These are phyloP conservation scores for Scarus forsteni DNA, from an alignment of 2,797 vertebrate species.

Conservation along the genomic window DNA sequence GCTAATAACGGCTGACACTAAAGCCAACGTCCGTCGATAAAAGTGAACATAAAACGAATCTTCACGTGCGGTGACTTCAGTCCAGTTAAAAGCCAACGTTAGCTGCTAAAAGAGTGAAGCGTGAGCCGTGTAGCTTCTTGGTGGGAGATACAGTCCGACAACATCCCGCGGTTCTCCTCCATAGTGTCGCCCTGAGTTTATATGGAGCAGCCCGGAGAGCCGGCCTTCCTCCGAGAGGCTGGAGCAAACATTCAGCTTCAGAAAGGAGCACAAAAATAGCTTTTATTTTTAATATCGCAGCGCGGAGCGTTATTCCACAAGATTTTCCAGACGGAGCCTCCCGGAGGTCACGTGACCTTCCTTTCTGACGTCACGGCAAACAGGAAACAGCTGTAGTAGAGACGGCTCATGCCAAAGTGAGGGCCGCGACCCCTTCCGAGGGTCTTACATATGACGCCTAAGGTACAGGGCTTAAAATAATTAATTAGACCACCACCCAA, in stretches of 20 bases:
- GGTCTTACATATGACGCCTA: neutral
- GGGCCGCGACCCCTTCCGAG: neutral
- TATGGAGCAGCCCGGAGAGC: conserved; percentile 29
- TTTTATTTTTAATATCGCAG: conserved; percentile 13
- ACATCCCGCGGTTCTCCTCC: conserved; percentile 43
- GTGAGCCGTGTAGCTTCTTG: conserved; percentile 9
- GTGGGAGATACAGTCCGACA: conserved; percentile 1
- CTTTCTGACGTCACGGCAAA: conserved; percentile 48
- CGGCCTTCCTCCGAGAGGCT: conserved; percentile 30
- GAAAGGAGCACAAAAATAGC: neutral
- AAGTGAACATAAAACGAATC: neutral
- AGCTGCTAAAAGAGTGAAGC: conserved; percentile 8
- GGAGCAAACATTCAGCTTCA: rapidly evolving
- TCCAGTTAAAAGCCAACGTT: neutral
- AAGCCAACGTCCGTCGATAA: too few species aligned
- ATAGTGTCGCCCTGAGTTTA: conserved; percentile 53
- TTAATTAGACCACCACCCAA: too few species aligned
- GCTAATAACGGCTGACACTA: neutral
- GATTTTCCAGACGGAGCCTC: conserved; percentile 59
- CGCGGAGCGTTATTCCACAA: conserved; percentile 35
- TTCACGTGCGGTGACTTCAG: neutral
- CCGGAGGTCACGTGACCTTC: conserved; percentile 39
- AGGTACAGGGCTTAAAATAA: too few species aligned
- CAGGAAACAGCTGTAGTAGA: conserved; percentile 33
- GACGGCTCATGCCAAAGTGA: neutral